These are phyloP conservation scores for Rhineura floridana DNA, from an alignment of 2,113 vertebrate species.

Conservation along the genomic window DNA sequence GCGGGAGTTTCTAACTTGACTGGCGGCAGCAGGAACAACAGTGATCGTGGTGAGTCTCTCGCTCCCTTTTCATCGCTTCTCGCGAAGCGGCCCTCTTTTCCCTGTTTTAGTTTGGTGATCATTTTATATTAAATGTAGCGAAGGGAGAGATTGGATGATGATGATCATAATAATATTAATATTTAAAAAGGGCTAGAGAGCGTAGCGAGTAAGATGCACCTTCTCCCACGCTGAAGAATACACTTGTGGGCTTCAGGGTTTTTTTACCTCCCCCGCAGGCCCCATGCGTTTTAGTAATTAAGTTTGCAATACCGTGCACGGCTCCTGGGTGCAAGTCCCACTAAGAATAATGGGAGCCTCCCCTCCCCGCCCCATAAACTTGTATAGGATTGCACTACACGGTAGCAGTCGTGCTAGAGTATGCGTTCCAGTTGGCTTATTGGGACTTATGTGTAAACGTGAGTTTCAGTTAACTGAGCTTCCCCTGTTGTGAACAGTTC, in stretches of 20 bases:
- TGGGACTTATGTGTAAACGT: background rate
- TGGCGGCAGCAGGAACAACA: background rate
- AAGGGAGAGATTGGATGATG: background rate
- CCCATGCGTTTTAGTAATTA: background rate
- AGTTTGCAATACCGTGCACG: background rate
- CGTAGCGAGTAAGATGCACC: background rate
- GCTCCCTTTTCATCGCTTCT: background rate
- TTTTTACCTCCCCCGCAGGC: background rate
- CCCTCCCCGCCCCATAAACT: background rate
- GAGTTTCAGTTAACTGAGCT: background rate
- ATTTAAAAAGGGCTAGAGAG: background rate
- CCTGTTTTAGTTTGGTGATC: background rate
- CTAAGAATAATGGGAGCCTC: background rate
- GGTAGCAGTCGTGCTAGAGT: background rate
- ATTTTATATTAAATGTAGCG: background rate
- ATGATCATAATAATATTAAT: background rate
- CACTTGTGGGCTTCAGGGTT: too few relatives aligned
- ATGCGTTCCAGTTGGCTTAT: too few relatives aligned
- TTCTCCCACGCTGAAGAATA: background rate
- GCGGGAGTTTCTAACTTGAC: slow-evolving; percentile 27
- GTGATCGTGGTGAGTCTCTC: slow-evolving; percentile 1
- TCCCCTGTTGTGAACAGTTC: background rate
- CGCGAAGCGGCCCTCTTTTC: too few relatives aligned
- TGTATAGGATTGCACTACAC: background rate
- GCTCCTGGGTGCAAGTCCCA: background rate